Percentiles rank a stretch among this genome's conserved stretches.
These are phyloP conservation scores for Eristalis tenax DNA, from an alignment of 2,888 invertebrate genomes.

Conservation along the genomic window DNA sequence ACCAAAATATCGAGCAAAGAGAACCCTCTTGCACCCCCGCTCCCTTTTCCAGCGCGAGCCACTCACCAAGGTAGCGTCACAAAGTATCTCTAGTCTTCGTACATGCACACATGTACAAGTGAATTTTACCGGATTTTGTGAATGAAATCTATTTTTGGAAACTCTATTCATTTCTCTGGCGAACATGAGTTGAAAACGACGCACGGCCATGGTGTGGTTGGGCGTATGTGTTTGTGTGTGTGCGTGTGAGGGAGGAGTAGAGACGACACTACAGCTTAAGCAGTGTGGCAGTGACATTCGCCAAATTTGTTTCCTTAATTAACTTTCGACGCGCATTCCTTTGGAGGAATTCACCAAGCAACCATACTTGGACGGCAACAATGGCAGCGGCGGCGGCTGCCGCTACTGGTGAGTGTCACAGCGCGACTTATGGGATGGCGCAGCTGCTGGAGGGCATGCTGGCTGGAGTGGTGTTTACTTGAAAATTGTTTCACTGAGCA, in stretches of 20 bases:
- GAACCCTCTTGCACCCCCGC: background rate
- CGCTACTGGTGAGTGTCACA: background rate
- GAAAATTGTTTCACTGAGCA: conserved; percentile 35
- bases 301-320: conserved; percentile 56
- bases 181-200: background rate
- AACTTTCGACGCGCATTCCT: conserved; percentile 57
- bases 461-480: conserved; percentile 8
- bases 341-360: conserved; percentile 5
- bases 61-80: background rate
- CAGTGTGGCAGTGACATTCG: conserved; percentile 49
- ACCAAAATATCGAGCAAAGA: conserved; percentile 8
- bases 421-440: background rate
- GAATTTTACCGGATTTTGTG: conserved; percentile 37
- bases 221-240: background rate
- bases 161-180: background rate
- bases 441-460: background rate
- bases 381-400: background rate
- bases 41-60: background rate
- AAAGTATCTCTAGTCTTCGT: background rate
- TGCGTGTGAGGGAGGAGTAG: background rate
- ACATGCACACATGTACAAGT: background rate
- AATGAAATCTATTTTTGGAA: conserved; percentile 64
- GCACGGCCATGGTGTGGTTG: no score
- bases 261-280: background rate
- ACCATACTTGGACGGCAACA: conserved; percentile 29